Base-by-base conservation (phyloP, 2,888 invertebrate species). In the Drosophila hamatofila region DNA sequence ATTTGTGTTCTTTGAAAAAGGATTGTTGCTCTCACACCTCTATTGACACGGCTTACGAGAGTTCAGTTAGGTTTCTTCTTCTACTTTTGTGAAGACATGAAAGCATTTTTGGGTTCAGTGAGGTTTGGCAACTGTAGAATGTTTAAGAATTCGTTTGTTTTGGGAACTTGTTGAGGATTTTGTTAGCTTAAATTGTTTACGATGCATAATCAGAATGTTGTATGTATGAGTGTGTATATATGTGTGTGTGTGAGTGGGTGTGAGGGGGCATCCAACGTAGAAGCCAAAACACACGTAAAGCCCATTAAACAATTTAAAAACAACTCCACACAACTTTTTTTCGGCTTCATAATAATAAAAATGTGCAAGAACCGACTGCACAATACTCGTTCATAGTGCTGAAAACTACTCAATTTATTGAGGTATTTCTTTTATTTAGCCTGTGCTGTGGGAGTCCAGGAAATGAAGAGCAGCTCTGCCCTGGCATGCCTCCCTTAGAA, bases 221-320 rank as follows among this genome's bases (percentile, higher is more conserved):
- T 21, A 4, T 12, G 25, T n/a, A 25, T 35, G 35, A 16, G 54
- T 55, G n/a, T n/a, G n/a, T n/a, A 11, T 11, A 23, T 2, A 7
- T 37, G 25, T 27, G 8, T 14, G 18, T 18, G 39, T 35, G 30
- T 14, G 55, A 44, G 25, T 18, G 39, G 4, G 8, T 12, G 39
- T 4, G 12, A 14, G 11, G 11, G 49, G 42, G 7, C 8, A 25
- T n/a, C n/a, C 12, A 12, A 27, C 21, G 21, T 6, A 23, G 12
- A 27, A 7, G 23, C 2, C 14, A 12, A 37, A 21, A 33, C 54
- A 42, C 75, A 75, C 75, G 68, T 75, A 68, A 48, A 52, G 48
- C 3, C 39, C 56, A 75, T 75, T 67, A 60, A 63, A 35, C 66
- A 67, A 41, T 16, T 33, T 25, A 11, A 62, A 48, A 14, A 52